Evolutionary conservation across 2,113 vertebrate genomes (phyloP).

Genomic region (Pimephales promelas): DNA sequence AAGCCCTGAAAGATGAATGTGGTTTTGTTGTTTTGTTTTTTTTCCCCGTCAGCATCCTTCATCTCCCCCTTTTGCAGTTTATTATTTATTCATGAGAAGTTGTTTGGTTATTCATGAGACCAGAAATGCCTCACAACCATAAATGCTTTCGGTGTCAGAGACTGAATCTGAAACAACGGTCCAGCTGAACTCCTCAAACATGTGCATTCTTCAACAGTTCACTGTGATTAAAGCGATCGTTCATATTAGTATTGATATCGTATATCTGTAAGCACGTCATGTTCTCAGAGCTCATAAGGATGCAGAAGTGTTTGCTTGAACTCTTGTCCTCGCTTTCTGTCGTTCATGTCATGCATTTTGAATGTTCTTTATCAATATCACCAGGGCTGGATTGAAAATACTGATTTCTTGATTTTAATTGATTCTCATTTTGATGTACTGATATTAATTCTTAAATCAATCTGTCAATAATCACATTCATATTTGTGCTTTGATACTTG

Average conservation of each 20-base stretch:
- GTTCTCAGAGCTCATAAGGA: too few species aligned
- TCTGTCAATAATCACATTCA: too few species aligned
- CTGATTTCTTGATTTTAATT: too few species aligned
- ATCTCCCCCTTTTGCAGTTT: slow-evolving; percentile 59
- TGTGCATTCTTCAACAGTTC: not conserved
- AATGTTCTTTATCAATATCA: too few species aligned
- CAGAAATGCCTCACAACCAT: slow-evolving; percentile 68
- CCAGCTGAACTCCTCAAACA: not conserved
- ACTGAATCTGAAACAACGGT: slow-evolving; percentile 5
- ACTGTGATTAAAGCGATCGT: not conserved
- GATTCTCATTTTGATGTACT: too few species aligned
- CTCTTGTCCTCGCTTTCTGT: too few species aligned
- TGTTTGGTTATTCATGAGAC: slow-evolving; percentile 74
- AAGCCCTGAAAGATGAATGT: slow-evolving; percentile 76
- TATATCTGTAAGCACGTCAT: too few species aligned
- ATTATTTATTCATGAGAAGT: slow-evolving; percentile 73
- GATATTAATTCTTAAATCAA: too few species aligned
- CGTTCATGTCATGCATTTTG: too few species aligned
- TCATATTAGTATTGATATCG: not conserved
- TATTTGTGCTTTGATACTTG: too few species aligned
- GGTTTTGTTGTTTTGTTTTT: slow-evolving; percentile 66
- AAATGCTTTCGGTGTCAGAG: slow-evolving; percentile 51
- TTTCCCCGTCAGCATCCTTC: not conserved
- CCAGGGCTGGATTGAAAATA: too few species aligned
- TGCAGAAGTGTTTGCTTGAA: too few species aligned